Evolutionary conservation across 2,797 vertebrate species (phyloP).

Genomic region (Channa striata): DNA sequence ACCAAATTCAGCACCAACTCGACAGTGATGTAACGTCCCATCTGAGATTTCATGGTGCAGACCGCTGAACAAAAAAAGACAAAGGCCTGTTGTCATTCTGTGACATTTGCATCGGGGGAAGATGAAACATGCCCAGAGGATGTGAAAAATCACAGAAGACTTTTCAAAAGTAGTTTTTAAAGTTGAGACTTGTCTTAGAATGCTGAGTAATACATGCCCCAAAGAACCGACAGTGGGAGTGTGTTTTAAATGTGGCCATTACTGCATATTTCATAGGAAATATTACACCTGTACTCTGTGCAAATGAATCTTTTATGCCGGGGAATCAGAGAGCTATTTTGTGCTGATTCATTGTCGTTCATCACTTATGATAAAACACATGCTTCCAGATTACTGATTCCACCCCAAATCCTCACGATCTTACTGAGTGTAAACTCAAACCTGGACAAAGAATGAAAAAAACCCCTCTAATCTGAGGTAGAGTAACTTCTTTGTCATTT

Average conservation of each 20-base stretch:
- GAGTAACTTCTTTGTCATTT: neutral
- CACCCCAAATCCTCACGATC: neutral
- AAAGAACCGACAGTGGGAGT: neutral
- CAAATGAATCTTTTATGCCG: too few relatives aligned
- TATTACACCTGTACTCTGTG: neutral
- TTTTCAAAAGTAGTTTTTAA: conserved; percentile 7
- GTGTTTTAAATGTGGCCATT: conserved; percentile 1
- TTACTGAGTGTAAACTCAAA: neutral
- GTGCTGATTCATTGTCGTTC: neutral
- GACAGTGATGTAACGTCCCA: conserved; percentile 38
- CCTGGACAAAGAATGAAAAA: too few relatives aligned
- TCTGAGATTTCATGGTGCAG: conserved; percentile 39
- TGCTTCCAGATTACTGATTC: neutral
- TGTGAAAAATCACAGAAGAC: neutral
- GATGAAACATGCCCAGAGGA: conserved; percentile 31
- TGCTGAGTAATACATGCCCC: conserved; percentile 9
- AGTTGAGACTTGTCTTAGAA: neutral
- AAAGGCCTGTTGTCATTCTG: conserved; percentile 16
- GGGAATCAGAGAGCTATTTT: neutral
- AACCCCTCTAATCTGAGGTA: neutral
- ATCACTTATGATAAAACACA: neutral
- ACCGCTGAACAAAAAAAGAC: conserved; percentile 36
- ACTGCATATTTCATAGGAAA: neutral
- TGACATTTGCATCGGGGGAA: conserved; percentile 12
- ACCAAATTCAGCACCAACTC: conserved; percentile 33